Conservation (phyloP, 2,797 vertebrate species). For the Phalanger gymnotis region DNA sequence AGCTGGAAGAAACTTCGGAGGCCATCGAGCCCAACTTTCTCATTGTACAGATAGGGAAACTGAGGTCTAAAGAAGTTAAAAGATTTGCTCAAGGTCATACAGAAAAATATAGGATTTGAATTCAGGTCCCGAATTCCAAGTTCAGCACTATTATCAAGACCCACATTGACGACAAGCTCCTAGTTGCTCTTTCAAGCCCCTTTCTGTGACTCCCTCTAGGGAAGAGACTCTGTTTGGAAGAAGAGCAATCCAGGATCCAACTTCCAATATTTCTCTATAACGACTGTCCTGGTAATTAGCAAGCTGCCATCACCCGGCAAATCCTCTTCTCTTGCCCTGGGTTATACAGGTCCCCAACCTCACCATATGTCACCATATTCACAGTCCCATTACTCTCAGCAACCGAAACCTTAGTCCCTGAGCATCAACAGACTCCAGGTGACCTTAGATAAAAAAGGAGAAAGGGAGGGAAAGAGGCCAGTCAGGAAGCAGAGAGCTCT, state of each 20-base stretch:
- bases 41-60: not conserved
- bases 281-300: constrained; percentile 50
- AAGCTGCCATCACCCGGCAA: constrained; percentile 14
- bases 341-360: not conserved
- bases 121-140: not conserved
- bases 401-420: not conserved
- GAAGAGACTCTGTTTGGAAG: not conserved
- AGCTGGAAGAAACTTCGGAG: not conserved
- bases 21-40: not conserved
- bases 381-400: not conserved
- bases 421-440: not conserved
- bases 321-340: not conserved
- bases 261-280: not conserved
- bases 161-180: constrained; percentile 5
- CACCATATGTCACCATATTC: constrained; percentile 11
- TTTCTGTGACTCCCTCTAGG: constrained; percentile 22
- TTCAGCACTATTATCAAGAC: not conserved
- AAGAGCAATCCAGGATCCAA: not conserved
- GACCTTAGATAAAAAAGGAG: not conserved
- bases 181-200: not conserved
- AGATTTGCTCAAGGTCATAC: not conserved
- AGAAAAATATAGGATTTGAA: not conserved
- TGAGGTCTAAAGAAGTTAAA: not conserved
- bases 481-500: not conserved
- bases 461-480: constrained; percentile 3